Base-by-base conservation (phyloP, 1,140 invertebrate species). In the Carposina sasakii region DNA sequence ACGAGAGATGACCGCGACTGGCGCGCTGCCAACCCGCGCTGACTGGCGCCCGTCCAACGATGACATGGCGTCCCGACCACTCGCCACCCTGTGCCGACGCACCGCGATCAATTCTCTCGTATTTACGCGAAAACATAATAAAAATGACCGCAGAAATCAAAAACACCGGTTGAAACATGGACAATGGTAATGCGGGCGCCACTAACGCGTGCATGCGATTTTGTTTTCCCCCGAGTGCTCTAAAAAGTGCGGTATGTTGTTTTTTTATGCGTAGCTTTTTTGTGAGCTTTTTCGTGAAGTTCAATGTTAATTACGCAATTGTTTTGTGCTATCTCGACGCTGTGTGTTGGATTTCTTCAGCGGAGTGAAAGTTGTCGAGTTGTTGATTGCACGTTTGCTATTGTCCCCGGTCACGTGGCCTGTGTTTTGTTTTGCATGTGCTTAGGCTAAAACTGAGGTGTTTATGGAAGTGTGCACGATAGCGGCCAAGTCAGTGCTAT, bases 181-280 rank as follows among this genome's bases (percentile, higher is more conserved):
- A 77, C 75, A 63, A 77, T 78, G 77, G 75, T 81, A 81, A 77
- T 44, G 46, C 50, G 49, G 61, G 56, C 56, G 58, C 33, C 49
- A 50, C 60, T 45, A 57, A 57, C 58, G 67, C 71, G 65, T 63
- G 65, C 64, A 63, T 67, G 64, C 40, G 46, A n/a, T 52, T 15
- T 48, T 30, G 22, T 36, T 49, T 55, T 44, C 31, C 10, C 20
- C 17, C 36, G 15, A 34, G 15, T n/a, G 3, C 4, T 33, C 13
- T 33, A 8, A 4, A 3, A 21, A 17, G 36, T 4, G 20, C 26
- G 39, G 36, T 46, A 41, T 34, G 39, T 42, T 17, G 15, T 43
- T 28, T 24, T 48, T 52, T 44, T n/a, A n/a, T 68, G 61, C 66
- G 67, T 56, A 63, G 65, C 67, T 58, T 40, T 17, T 59, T 57